A percentile compares a stretch with the other conserved stretches of the same genome.
phyloP scores from a whole-genome alignment of 2,797 vertebrate genomes.

The Chaenodraco wilsoni region DNA sequence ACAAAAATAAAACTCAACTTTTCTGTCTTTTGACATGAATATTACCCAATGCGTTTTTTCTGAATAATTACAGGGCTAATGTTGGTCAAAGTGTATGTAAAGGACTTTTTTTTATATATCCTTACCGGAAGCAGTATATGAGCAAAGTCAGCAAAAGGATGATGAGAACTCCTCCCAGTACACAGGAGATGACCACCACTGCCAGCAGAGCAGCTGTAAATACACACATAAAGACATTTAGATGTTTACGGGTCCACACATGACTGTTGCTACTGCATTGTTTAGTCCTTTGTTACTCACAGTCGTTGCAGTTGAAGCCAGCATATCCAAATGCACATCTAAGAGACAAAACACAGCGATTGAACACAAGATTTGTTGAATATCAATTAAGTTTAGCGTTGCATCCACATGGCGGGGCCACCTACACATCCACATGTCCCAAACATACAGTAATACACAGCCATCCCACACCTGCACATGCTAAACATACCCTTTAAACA shows the following conservation, averaged over 20 bases:
- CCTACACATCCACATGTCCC: neutral
- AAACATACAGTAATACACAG: neutral
- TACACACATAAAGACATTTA: constrained; percentile 20
- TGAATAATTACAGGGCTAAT: neutral
- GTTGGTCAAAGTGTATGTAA: neutral
- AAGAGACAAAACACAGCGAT: constrained; percentile 29
- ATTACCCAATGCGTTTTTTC: neutral
- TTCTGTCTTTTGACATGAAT: neutral
- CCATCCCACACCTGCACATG: neutral
- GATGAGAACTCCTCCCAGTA: constrained; percentile 82
- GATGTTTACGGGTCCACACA: neutral
- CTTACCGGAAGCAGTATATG: constrained; percentile 71
- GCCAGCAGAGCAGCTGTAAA: constrained; percentile 80
- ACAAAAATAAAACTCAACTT: neutral
- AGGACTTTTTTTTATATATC: neutral
- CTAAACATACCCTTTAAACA: neutral
- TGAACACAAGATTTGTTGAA: neutral
- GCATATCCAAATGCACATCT: constrained; percentile 84
- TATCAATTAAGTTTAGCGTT: constrained; percentile 8
- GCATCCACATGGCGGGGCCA: constrained; percentile 61
- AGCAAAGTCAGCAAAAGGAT: constrained; percentile 73
- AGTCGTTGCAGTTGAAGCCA: constrained; percentile 85
- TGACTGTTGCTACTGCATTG: neutral
- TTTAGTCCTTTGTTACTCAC: constrained; percentile 70
- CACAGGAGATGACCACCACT: constrained; percentile 83